phyloP scores from a whole-genome alignment of 1,140 invertebrate genomes.

The Brevipalpus yothersi region DNA sequence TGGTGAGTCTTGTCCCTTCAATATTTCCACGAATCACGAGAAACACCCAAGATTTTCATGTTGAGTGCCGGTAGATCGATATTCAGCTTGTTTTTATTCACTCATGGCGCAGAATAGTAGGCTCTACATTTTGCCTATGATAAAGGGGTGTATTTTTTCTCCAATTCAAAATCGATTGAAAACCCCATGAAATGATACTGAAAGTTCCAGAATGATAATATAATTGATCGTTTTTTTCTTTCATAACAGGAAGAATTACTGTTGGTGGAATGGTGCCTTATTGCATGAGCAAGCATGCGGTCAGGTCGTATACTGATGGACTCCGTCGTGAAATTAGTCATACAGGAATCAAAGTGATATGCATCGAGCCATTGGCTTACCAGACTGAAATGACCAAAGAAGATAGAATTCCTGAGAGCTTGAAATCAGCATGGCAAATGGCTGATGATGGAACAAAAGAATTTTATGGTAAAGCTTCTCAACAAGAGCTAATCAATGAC shows the following conservation, averaged over 20 bases:
- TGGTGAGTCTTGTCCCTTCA: background rate
- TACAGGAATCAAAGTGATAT: slow-evolving; percentile 41
- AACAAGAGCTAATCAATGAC: background rate
- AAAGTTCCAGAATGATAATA: background rate
- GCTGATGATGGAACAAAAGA: background rate
- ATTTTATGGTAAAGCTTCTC: background rate
- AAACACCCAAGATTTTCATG: too few species aligned
- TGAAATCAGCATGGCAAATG: background rate
- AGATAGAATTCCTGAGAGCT: background rate
- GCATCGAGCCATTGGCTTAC: slow-evolving; percentile 35
- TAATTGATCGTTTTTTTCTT: background rate
- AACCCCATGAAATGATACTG: too few species aligned
- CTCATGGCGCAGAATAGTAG: too few species aligned
- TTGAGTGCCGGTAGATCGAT: too few species aligned
- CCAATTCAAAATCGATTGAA: too few species aligned
- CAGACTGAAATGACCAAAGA: slow-evolving; percentile 2
- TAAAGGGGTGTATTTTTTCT: too few species aligned
- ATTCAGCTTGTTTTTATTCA: too few species aligned
- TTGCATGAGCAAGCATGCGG: slow-evolving; percentile 25
- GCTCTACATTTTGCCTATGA: background rate
- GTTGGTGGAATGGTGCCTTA: slow-evolving; percentile 13
- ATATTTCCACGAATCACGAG: too few species aligned
- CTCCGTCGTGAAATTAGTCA: slow-evolving; percentile 45
- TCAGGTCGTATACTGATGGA: slow-evolving; percentile 34
- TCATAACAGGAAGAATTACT: slow-evolving; percentile 7